Conservation (phyloP, 2,113 vertebrate genomes). For the Anarhynchus alexandrinus region DNA sequence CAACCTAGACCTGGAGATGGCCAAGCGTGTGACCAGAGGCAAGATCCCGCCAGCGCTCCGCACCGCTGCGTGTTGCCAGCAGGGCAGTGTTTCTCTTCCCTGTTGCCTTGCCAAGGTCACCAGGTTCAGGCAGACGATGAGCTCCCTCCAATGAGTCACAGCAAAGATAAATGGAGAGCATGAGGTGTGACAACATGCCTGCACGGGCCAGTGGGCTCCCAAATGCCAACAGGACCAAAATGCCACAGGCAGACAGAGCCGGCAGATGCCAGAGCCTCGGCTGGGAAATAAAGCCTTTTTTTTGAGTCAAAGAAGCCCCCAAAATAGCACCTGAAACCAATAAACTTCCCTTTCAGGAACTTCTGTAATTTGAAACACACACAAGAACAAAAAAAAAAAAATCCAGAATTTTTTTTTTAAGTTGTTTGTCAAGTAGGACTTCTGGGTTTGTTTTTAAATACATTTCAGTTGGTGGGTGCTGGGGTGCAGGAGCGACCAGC, state of each 20-base stretch:
- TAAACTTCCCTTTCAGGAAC: conserved; percentile 69
- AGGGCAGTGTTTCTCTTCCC: accelerated
- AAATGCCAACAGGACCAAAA: accelerated
- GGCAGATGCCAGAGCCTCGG: not conserved
- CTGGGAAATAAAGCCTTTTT: not conserved
- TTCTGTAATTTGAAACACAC: conserved; percentile 62
- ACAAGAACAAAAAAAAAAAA: not conserved
- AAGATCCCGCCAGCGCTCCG: accelerated
- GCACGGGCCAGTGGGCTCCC: not conserved
- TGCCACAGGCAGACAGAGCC: accelerated
- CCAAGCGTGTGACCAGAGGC: accelerated
- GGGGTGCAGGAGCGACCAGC: not conserved
- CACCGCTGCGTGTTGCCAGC: accelerated
- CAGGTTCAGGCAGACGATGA: accelerated
- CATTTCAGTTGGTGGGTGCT: not conserved
- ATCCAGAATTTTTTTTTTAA: not conserved
- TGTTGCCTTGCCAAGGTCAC: not conserved
- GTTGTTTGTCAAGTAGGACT: not conserved
- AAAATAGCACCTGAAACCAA: conserved; percentile 67
- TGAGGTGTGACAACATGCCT: not conserved
- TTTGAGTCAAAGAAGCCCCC: conserved; percentile 18
- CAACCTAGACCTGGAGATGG: not conserved
- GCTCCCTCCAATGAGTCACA: not conserved
- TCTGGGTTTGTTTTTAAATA: not conserved
- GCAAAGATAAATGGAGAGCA: not conserved